Base-by-base conservation (phyloP, 2,113 vertebrate genomes). In the Atherinomorus stipes region DNA sequence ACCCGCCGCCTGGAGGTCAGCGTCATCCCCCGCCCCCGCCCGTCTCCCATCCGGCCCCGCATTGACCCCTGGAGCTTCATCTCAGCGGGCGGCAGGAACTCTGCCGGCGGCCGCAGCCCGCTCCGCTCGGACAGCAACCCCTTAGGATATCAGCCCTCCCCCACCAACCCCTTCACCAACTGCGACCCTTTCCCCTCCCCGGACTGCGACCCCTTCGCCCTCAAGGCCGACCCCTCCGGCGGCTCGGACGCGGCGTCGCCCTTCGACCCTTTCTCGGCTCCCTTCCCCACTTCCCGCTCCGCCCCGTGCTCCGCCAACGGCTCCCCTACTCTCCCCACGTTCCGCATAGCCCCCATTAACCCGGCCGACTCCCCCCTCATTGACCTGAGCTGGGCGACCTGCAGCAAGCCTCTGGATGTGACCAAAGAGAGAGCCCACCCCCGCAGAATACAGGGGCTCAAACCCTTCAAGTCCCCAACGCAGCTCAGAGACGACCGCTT, bases 1-100 rank as follows among this genome's bases (percentile, higher is more conserved):
- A 93, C 95, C 22, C 88, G 86, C 0, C 91, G 93, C 0, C 88
- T 93, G 37, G 93, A 95, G 51, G 93, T 96, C 80, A 94, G 89
- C 49, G 93, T 96, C 80, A 94, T 96, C 54, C 93, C 96, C 7
- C 86, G 96, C 10, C 96, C 96, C 0, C 94, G 96, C 1, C 96
- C 95, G 0, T 96, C 96, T 3, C 94, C 96, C 4, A 85, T 94
- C n/a, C 94, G 96, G 5, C 94, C 85, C 40, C 94, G 96, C 74
- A 96, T 97, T 1, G 95, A 97, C 74, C 96, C 96, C 0, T 97
- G 96, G 96, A 97, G 96, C 89, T 97, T 96, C 16, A 92, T 96
- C 66, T 96, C 96, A 0, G 93, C 95, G 0, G 95, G 95, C 0
- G 67, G 84, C 0, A 59, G 49, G 7, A 86, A 78, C 84, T 59